These are phyloP conservation scores for Uropsilus gracilis DNA, from an alignment of 2,113 vertebrate species.

Conservation along the genomic window DNA sequence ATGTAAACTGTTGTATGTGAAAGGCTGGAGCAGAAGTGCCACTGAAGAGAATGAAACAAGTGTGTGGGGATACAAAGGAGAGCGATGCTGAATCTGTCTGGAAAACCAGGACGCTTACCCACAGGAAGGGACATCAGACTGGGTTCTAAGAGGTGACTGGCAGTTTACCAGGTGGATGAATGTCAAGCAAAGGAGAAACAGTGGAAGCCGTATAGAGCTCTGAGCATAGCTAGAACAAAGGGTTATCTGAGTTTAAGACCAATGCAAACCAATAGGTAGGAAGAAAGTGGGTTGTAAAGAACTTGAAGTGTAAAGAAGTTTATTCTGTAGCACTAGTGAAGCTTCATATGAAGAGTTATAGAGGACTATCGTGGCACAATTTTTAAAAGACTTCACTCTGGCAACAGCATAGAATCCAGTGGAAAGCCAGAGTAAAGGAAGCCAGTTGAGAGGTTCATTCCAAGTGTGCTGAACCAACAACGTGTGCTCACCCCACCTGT, in stretches of 20 bases:
- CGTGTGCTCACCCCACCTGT: neutral
- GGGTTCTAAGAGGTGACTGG: neutral
- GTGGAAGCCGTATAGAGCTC: neutral
- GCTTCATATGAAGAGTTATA: neutral
- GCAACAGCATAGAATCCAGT: neutral
- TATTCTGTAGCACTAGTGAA: neutral
- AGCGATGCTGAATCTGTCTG: neutral
- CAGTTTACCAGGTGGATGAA: neutral
- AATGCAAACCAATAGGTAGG: neutral
- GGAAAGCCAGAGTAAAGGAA: neutral
- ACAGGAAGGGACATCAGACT: neutral
- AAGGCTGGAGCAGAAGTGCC: neutral
- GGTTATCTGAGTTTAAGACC: neutral
- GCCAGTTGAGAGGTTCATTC: neutral
- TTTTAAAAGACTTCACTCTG: neutral
- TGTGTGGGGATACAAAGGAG: neutral
- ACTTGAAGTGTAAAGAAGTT: neutral
- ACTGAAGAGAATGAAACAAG: neutral
- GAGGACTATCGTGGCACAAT: neutral
- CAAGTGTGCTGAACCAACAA: neutral
- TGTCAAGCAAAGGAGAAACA: neutral
- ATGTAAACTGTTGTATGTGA: neutral
- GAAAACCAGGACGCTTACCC: neutral
- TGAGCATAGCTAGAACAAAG: neutral
- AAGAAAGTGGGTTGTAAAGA: neutral